These are phyloP conservation scores for Acanthornis magna DNA, from an alignment of 2,797 vertebrate species.

Conservation along the genomic window DNA sequence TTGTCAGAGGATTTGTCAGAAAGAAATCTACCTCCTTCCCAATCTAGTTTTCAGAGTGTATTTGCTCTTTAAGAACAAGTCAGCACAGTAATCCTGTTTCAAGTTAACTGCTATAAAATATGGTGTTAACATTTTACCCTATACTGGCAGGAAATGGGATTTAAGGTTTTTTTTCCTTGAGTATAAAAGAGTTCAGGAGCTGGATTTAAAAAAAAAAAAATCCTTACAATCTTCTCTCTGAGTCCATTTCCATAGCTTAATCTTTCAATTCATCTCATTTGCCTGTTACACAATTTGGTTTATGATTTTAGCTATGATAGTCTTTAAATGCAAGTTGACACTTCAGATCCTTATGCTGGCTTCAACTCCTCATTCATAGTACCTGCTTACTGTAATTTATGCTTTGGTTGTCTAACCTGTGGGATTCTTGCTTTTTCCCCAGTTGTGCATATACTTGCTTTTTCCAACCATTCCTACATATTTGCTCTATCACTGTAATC, in stretches of 20 bases:
- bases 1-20: background rate
- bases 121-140: constrained; percentile 21
- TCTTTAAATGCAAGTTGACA: background rate
- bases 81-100: constrained; percentile 23
- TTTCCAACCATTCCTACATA: background rate
- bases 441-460: background rate
- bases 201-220: background rate
- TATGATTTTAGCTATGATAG: background rate
- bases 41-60: background rate
- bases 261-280: background rate
- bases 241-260: background rate
- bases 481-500: background rate
- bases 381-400: background rate
- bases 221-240: background rate
- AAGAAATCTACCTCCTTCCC: constrained; percentile 15
- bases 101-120: constrained; percentile 37
- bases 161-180: constrained; percentile 10
- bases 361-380: background rate
- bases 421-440: background rate
- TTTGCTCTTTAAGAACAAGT: constrained; percentile 45
- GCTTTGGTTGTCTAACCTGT: background rate
- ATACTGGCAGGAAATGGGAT: constrained; percentile 34
- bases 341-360: background rate
- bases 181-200: background rate
- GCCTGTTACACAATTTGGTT: background rate